Base-by-base conservation (phyloP, 2,113 vertebrate genomes). In the Hydropotes inermis region DNA sequence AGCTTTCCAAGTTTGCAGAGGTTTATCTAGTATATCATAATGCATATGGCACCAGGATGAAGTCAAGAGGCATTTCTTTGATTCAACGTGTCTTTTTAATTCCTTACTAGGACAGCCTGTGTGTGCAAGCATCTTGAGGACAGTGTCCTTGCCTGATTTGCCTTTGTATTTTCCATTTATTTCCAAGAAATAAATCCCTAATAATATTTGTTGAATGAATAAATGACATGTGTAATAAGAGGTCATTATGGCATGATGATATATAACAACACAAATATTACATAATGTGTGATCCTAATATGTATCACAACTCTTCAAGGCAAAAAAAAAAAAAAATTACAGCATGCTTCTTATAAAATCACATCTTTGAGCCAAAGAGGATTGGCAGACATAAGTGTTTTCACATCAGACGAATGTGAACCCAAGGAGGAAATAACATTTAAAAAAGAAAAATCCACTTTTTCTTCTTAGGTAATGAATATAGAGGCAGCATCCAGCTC, bases 401-500 rank as follows among this genome's bases (percentile, higher is more conserved):
- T n/a, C 58, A 60, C 45, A 76, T 76, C 54, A 27, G 54, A 58
- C 11, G 78, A 70, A 87, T 84, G 67, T 79, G 54, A 74, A 19
- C 47, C 50, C 52, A 74, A 70, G 87, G 87, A 96, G 95, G 85
- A 87, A 98, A 96, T 97, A 91, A 16, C 67, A 47, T 98, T 98
- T 79, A 13, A 6, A 55, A 25, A 27, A 79, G 95, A 95, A 98
- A 97, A 74, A 43, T 74, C 98, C 96, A 93, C 95, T 98, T 97
- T 95, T 98, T 98, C 94, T 96, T 98, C 97, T 98, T 98, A 98
- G 98, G 90, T 98, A 98, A 98, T 58, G 55, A 97, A 95, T 58
- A 97, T 17, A 0, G 97, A 98, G 96, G 85, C 98, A 97, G 97
- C 97, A 98, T 98, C 95, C 97, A 96, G 95, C 98, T 98, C 98